Percentiles rank a stretch among this genome's conserved stretches.
phyloP scores from a whole-genome alignment of 1,140 invertebrate species.

The Limonius californicus region DNA sequence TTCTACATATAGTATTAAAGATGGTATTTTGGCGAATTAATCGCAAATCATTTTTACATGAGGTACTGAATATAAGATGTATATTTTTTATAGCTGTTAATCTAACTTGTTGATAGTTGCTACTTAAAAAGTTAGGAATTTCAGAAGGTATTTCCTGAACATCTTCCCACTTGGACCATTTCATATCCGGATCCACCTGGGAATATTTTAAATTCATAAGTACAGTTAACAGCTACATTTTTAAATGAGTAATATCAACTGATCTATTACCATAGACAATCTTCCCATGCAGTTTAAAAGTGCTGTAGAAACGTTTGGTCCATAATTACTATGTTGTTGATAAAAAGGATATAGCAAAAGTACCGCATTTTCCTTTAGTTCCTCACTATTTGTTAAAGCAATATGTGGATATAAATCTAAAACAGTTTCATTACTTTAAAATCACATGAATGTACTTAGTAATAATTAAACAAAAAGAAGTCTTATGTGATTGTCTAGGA shows the following conservation, averaged over 20 bases:
- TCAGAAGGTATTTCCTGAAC: slow-evolving; percentile 32
- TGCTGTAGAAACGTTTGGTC: slow-evolving; percentile 36
- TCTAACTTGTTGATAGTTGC: slow-evolving; percentile 45
- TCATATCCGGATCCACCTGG: slow-evolving; percentile 20
- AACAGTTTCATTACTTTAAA: slow-evolving; percentile 8
- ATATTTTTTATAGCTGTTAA: slow-evolving; percentile 43
- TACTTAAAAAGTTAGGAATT: slow-evolving; percentile 42
- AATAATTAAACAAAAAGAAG: too few species aligned
- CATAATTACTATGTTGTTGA: slow-evolving; percentile 34
- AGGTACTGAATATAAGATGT: slow-evolving; percentile 41
- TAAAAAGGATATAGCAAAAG: slow-evolving; percentile 41
- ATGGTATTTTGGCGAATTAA: neutral
- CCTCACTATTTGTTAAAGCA: slow-evolving; percentile 12
- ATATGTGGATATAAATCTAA: slow-evolving; percentile 25
- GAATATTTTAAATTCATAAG: too few species aligned
- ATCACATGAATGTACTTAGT: too few species aligned
- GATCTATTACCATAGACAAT: slow-evolving; percentile 36
- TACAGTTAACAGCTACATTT: too few species aligned
- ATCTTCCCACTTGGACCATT: slow-evolving; percentile 25
- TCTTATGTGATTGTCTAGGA: too few species aligned
- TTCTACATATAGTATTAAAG: slow-evolving; percentile 18
- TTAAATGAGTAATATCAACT: too few species aligned
- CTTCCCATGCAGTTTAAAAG: slow-evolving; percentile 43
- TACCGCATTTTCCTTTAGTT: slow-evolving; percentile 24
- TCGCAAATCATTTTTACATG: slow-evolving; percentile 16